Base-by-base conservation (phyloP, 2,797 vertebrate genomes). In the Euthynnus affinis region DNA sequence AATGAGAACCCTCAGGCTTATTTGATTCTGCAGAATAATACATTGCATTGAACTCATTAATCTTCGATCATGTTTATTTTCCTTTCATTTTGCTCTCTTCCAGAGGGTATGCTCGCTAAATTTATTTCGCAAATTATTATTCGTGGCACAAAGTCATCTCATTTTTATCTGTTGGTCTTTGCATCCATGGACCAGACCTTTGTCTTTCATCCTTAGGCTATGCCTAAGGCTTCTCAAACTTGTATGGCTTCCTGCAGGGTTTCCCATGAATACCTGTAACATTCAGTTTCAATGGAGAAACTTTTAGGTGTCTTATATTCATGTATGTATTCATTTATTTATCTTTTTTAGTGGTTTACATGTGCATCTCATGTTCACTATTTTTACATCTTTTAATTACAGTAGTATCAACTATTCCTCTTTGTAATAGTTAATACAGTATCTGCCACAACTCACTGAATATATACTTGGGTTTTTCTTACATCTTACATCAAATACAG, bases 21-120 rank as follows among this genome's bases (percentile, higher is more conserved):
- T 90, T 86, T 81, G 71, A 83, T 79, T 86, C 25, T 66, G 73
- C 59, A 78, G 66, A 90, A 90, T 68, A 88, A 80, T 80, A 60
- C 46, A 82, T 69, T 6, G 51, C 59, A 81, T 61, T 79, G 61
- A 85, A 83, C 52, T 85, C 78, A 88, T 86, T 86, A 66, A 85
- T 90, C 82, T 86, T 83, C 76, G 6, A 59, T 86, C 51, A 34
- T 61, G 20, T 80, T 80, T 84, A 77, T 89, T 80, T 81, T 65
- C 68, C 78, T 78, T 87, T 79, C 66, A 67, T 80, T 85, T 80
- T 57, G 20, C 52, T 74, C 51, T 69, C 9, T 71, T 82, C 42
- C 59, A 5, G 53, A 82, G 51, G 44, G 37, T 2, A 34, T 9
- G 37, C 66, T 71, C 15, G 15, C 40, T 17, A 67, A 42, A 70